Percentiles rank a stretch among this genome's conserved stretches.
phyloP scores from a whole-genome alignment of 2,888 invertebrate species.

The Pristionchus maxplancki region DNA sequence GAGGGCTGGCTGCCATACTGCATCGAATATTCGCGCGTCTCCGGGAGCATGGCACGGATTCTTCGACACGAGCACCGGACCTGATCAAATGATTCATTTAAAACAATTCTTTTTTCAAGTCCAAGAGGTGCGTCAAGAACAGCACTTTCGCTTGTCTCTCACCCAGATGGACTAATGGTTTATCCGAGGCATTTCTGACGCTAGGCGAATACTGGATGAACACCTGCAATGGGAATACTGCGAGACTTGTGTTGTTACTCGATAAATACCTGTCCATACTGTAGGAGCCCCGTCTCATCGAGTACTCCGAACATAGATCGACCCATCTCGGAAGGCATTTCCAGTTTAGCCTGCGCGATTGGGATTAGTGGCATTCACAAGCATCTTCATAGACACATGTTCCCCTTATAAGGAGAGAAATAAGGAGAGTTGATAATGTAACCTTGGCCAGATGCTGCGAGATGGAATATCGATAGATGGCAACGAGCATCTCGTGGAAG shows the following conservation, averaged over 20 bases:
- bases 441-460: slow-evolving; percentile 67
- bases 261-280: slow-evolving; percentile 72
- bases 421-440: no score
- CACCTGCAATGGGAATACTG: slow-evolving; percentile 54
- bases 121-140: neutral
- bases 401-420: no score
- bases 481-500: slow-evolving; percentile 68
- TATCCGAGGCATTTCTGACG: slow-evolving; percentile 58
- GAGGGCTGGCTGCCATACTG: slow-evolving; percentile 69
- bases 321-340: slow-evolving; percentile 69
- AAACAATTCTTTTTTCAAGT: no score
- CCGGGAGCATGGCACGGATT: slow-evolving; percentile 79
- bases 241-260: no score
- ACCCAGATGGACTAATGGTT: slow-evolving; percentile 57
- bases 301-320: slow-evolving; percentile 78
- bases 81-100: slow-evolving; percentile 49
- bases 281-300: slow-evolving; percentile 76
- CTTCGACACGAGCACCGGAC: slow-evolving; percentile 77
- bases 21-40: slow-evolving; percentile 77
- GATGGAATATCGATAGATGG: slow-evolving; percentile 69
- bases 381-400: no score
- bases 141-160: no score
- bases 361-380: no score
- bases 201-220: slow-evolving; percentile 70
- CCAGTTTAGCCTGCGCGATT: slow-evolving; percentile 40